Conservation (phyloP, 2,797 vertebrate genomes). For the Epinephelus awoara region DNA sequence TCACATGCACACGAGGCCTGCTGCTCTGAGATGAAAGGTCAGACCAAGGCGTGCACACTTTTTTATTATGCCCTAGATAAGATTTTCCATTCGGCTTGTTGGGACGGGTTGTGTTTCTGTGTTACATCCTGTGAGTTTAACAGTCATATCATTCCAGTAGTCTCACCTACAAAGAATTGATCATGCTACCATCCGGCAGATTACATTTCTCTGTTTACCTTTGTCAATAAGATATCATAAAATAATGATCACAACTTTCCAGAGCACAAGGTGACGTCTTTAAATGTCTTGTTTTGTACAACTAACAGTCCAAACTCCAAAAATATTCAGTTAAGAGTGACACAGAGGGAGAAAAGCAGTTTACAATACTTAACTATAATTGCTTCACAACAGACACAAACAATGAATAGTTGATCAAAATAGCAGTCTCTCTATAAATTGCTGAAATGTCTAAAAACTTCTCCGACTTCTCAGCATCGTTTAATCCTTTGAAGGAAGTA, state of each 20-base stretch:
- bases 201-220: neutral
- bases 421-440: no score
- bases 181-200: neutral
- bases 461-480: neutral
- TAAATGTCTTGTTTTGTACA: no score
- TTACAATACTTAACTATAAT: no score
- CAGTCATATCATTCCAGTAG: slow-evolving; percentile 11
- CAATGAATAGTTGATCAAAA: no score
- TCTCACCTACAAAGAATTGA: slow-evolving; percentile 6
- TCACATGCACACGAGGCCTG: neutral
- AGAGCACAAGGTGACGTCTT: no score
- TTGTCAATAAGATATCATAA: no score
- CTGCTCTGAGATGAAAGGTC: slow-evolving; percentile 74
- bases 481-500: neutral
- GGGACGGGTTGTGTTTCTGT: slow-evolving; percentile 29
- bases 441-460: neutral
- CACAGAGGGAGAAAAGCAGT: neutral
- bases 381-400: no score
- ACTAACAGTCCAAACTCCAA: neutral
- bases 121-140: slow-evolving; percentile 37
- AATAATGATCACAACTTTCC: no score
- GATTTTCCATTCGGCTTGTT: slow-evolving; percentile 59
- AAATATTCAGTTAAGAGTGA: neutral
- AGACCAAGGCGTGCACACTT: slow-evolving; percentile 39
- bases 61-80: slow-evolving; percentile 75